A percentile compares a stretch with the other conserved stretches of the same genome.
Conservation (phyloP, 2,797 vertebrate species). For the Malurus splendens region DNA sequence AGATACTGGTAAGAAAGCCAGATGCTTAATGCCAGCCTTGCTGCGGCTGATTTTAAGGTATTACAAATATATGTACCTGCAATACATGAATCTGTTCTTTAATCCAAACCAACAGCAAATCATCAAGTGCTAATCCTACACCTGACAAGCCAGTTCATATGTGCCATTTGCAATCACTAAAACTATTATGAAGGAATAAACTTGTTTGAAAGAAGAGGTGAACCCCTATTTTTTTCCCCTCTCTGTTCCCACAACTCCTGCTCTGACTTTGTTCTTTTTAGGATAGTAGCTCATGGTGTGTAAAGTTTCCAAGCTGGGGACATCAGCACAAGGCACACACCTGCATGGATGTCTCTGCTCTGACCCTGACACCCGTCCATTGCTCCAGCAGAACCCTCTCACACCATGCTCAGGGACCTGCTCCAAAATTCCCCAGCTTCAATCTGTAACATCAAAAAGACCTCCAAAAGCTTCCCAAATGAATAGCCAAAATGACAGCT, state of each 20-base stretch:
- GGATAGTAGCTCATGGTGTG: background rate
- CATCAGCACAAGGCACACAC: rapidly evolving
- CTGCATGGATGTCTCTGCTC: background rate
- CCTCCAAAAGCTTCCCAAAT: background rate
- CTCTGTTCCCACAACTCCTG: background rate
- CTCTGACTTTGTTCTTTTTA: background rate
- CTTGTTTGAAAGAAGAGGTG: background rate
- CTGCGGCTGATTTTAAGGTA: background rate
- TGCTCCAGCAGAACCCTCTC: background rate
- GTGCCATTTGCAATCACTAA: background rate
- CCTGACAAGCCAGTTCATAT: background rate
- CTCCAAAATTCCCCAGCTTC: background rate
- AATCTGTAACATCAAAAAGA: background rate
- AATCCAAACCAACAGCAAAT: background rate
- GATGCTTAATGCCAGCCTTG: background rate
- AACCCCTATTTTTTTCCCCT: background rate
- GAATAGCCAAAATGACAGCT: background rate
- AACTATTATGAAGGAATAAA: background rate
- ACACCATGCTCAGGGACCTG: background rate
- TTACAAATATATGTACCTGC: background rate
- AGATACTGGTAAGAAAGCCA: background rate
- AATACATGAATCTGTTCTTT: background rate
- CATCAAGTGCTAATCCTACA: background rate
- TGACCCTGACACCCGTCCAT: background rate
- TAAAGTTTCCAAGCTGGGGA: background rate